A percentile compares a stretch with the other conserved stretches of the same genome.
Conservation (phyloP, 2,888 invertebrate species). For the Encarsia formosa region DNA sequence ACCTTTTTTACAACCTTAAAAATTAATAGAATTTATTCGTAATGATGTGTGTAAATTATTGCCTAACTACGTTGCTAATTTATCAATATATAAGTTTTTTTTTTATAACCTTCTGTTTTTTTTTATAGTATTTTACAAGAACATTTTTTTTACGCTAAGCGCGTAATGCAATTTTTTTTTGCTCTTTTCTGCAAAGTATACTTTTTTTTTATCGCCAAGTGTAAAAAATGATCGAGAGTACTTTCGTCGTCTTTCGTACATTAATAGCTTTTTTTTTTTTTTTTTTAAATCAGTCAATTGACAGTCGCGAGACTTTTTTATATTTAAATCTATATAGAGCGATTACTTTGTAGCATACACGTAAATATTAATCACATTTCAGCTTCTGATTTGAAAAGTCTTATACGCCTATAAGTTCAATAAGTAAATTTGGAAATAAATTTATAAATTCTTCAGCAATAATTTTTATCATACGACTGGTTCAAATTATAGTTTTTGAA, state of each 20-base stretch:
- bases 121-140: constrained; percentile 11
- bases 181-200: constrained; percentile 20
- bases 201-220: constrained; percentile 14
- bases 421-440: no score
- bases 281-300: constrained; percentile 26
- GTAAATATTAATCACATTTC: no score
- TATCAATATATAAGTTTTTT: constrained; percentile 5
- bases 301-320: constrained; percentile 25
- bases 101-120: no score
- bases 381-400: no score
- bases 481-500: no score
- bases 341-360: no score
- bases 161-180: constrained; percentile 16
- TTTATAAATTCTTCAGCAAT: no score
- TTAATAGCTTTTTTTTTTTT: neutral
- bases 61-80: constrained; percentile 20
- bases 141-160: constrained; percentile 21
- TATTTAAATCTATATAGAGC: neutral
- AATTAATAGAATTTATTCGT: constrained; percentile 16
- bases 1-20: no score
- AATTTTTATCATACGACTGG: no score
- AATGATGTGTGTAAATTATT: constrained; percentile 18
- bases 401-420: no score
- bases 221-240: constrained; percentile 30
- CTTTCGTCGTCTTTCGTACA: constrained; percentile 27